Evolutionary conservation across 2,113 vertebrate species (phyloP), one percentile per base, ranked within the genome.

Genomic region (Helogale parvula): DNA sequence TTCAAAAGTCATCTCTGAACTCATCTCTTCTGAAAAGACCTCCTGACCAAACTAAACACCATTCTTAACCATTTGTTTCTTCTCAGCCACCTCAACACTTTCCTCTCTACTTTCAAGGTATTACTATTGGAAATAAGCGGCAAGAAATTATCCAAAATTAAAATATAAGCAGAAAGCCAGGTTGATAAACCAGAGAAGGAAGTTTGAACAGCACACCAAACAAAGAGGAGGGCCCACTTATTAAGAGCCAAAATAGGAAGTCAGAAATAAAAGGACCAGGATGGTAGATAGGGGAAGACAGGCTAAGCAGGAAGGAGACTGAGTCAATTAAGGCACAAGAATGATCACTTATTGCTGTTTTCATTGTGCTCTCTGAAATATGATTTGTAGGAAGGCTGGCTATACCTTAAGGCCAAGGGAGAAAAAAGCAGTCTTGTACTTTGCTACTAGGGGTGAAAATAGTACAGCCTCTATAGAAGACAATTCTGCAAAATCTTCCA

Each of bases 1-100:
- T 96, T 93, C 60, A 68, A 95, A 93, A 88, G 45, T 66, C 12
- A 94, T 69, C 10, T 93, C 68, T 91, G 83, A 90, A 79, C 38
- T 94, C 16, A 54, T 66, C 4, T 93, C 38, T 81, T 95, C 77
- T 85, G 63, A 27, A 96, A 88, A 83, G 33, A 9, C 66, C 92
- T 96, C 33, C 80, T 83, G 17, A 96, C 94, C n/a, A 92, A 89
- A 90, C 8, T 66, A 60, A 27, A 83, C 10, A 25, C 11, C 69
- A 84, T 84, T 79, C 38, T 88, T 80, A 90, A 90, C 38, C 38
- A 84, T 45, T 86, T 76, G 10, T 47, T 85, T 66, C 76, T 88
- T n/a, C 47, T 93, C 41, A 82, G 31, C 47, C 79, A 88, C 66
- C 21, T 92, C 23, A 72, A 71, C 13, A 92, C 35, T 90, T 90